Evolutionary conservation across 2,113 vertebrate species (phyloP).

Genomic region (Haemorhous mexicanus): DNA sequence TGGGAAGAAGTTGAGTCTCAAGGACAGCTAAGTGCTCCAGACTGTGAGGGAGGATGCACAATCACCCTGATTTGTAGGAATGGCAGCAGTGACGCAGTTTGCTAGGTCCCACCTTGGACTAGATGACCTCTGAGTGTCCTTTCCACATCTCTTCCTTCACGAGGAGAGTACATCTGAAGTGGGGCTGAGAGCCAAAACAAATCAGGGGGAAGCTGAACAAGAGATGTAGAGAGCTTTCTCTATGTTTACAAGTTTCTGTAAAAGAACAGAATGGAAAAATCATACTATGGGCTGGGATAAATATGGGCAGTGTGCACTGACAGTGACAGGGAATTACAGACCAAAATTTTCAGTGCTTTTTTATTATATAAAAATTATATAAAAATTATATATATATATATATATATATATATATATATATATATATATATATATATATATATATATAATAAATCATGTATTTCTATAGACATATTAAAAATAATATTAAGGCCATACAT

Average conservation of each 20-base stretch:
- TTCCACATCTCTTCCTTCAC: background rate
- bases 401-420: too few relatives aligned
- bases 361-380: background rate
- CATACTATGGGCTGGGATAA: background rate
- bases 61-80: background rate
- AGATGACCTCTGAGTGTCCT: background rate
- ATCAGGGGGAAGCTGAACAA: background rate
- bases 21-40: background rate
- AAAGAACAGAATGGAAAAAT: background rate
- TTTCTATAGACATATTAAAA: background rate
- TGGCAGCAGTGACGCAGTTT: background rate
- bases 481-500: background rate
- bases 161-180: background rate
- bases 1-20: background rate
- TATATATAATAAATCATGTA: background rate
- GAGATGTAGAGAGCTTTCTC: background rate
- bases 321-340: background rate
- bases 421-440: too few relatives aligned
- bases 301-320: background rate
- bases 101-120: background rate
- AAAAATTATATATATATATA: too few relatives aligned
- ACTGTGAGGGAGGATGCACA: background rate
- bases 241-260: background rate
- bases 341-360: background rate
- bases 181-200: background rate